Evolutionary conservation across 2,888 invertebrate species (phyloP), one percentile per base, ranked within the genome.

Genomic region (Labia minor): DNA sequence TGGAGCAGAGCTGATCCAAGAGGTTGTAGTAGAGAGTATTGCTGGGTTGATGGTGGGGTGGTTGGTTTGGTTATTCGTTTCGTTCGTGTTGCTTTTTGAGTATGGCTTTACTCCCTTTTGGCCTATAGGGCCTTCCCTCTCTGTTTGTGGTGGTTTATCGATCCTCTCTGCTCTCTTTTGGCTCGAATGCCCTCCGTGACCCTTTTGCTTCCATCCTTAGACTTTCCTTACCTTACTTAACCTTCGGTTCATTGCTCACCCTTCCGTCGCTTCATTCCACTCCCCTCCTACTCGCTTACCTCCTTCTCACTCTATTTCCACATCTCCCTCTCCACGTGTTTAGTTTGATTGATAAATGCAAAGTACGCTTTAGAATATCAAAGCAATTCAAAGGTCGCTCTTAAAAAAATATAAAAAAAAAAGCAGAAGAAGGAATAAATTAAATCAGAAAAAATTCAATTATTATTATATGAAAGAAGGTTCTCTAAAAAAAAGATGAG

Each of bases 281-380:
- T n/a, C n/a, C n/a, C n/a, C n/a, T n/a, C n/a, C n/a, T n/a, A n/a
- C n/a, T n/a, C n/a, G n/a, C n/a, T n/a, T n/a, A n/a, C n/a, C n/a
- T n/a, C n/a, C n/a, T n/a, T 49, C 3, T 49, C 49, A 8, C 49
- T 49, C 49, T 49, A 4, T 4, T 49, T 14, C 6, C 3, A 4
- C 14, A 14, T 49, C 49, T 49, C 49, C 3, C 14, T 49, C 49
- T 49, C 49, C 49, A 49, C 49, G 49, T 49, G 49, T 49, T 49
- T 49, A 49, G 49, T 49, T 49, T 49, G 49, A 49, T 49, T 49
- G 49, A 49, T 49, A 49, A 49, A 49, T 49, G 49, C 49, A 49
- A 49, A 49, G 49, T 49, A 49, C 49, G 49, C 49, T 49, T 49
- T 49, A 49, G 49, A 49, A 49, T 49, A 49, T 49, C 49, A 49